Conservation (phyloP, 2,113 vertebrate species). For the Sander lucioperca region DNA sequence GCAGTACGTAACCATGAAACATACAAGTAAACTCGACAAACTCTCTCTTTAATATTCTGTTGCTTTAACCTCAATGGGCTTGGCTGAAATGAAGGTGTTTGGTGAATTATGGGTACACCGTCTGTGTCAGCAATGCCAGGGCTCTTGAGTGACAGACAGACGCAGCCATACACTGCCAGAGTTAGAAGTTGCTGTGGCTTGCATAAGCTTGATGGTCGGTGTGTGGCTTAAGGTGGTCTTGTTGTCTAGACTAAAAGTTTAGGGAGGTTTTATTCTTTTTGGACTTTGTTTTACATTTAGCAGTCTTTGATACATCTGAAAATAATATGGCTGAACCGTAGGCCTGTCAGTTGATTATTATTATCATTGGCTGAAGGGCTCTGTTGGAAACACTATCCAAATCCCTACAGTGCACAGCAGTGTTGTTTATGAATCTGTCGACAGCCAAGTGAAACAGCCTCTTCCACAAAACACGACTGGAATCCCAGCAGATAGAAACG, state of each 20-base stretch:
- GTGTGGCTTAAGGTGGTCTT: conserved; percentile 48
- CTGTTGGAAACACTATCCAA: conserved; percentile 58
- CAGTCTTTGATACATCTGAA: conserved; percentile 57
- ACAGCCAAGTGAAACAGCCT: conserved; percentile 76
- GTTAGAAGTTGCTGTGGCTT: conserved; percentile 5
- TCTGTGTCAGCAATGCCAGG: conserved; percentile 33
- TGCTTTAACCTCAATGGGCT: conserved; percentile 54
- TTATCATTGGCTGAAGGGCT: conserved; percentile 63
- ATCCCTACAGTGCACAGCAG: conserved; percentile 60
- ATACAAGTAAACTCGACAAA: conserved; percentile 38
- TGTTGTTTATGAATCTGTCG: conserved; percentile 75
- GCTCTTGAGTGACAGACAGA: conserved; percentile 37
- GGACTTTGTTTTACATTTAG: conserved; percentile 41
- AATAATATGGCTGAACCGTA: conserved; percentile 38
- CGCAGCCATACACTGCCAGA: neutral
- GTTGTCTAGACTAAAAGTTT: conserved; percentile 42
- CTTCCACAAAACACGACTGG: conserved; percentile 71
- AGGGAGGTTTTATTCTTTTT: conserved; percentile 21
- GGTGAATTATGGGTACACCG: conserved; percentile 49
- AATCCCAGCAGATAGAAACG: conserved; percentile 69
- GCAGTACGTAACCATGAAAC: conserved; percentile 48
- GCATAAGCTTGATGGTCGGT: neutral
- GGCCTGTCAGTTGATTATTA: conserved; percentile 58
- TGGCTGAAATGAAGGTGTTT: conserved; percentile 60
- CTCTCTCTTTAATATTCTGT: conserved; percentile 41